These are phyloP conservation scores for Sylvia borin DNA, from an alignment of 2,797 vertebrate genomes.

Conservation along the genomic window DNA sequence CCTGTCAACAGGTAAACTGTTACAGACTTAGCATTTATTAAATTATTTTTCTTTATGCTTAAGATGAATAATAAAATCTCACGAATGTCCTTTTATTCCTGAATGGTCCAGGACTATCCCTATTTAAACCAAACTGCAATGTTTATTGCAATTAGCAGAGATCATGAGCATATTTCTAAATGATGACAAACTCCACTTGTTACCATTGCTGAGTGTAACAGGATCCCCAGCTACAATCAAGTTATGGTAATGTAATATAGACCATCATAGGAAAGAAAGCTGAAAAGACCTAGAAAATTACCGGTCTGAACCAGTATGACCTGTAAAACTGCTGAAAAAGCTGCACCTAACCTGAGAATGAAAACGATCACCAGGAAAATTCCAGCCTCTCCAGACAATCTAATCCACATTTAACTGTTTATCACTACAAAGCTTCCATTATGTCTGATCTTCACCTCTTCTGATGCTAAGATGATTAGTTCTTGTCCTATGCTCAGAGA, in stretches of 20 bases:
- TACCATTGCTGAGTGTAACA: not conserved
- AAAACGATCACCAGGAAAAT: not conserved
- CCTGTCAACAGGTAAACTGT: not conserved
- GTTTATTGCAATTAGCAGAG: not conserved
- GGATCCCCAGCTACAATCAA: not conserved
- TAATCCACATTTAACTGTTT: conserved; percentile 30
- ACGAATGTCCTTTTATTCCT: not conserved
- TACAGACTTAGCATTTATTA: not conserved
- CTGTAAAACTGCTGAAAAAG: conserved; percentile 29
- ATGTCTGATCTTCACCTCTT: conserved; percentile 10
- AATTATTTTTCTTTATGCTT: not conserved
- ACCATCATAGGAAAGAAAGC: not conserved
- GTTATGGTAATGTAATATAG: not conserved
- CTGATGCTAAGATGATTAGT: conserved; percentile 29
- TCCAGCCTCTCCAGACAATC: conserved; percentile 30
- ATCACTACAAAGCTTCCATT: conserved; percentile 42
- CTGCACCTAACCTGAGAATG: not conserved
- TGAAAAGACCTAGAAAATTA: conserved; percentile 9
- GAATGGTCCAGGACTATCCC: not conserved
- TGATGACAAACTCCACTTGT: not conserved
- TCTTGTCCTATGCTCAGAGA: not conserved
- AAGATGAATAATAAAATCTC: not conserved
- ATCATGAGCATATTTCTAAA: not conserved
- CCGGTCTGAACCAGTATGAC: not conserved
- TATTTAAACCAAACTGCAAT: not conserved